These are phyloP conservation scores for Myioborus miniatus DNA, from an alignment of 2,797 vertebrate species.

Conservation along the genomic window DNA sequence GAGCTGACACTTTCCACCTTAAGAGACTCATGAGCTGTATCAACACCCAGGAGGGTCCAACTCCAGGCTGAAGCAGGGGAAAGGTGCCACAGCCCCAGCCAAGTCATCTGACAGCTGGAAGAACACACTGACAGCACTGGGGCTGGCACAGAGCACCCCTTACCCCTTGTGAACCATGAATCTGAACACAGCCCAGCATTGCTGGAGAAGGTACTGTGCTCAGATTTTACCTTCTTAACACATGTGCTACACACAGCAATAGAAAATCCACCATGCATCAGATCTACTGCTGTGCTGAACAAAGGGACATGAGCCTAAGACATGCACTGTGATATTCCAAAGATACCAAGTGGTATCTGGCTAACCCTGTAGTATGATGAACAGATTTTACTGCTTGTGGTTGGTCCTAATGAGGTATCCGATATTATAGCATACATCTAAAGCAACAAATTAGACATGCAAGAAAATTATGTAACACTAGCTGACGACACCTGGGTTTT, in stretches of 20 bases:
- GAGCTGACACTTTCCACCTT: not conserved
- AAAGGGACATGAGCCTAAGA: not conserved
- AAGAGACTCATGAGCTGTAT: not conserved
- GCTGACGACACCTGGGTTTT: not conserved
- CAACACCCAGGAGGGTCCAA: not conserved
- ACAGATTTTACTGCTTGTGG: not conserved
- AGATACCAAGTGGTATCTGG: not conserved
- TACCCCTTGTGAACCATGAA: not conserved
- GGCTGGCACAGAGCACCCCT: not conserved
- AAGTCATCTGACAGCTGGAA: not conserved
- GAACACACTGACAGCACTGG: fast-evolving
- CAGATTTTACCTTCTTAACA: not conserved
- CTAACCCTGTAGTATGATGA: fast-evolving
- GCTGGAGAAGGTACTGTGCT: not conserved
- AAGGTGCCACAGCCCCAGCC: not conserved
- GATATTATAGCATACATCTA: not conserved
- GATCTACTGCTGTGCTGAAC: not conserved
- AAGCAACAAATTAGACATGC: not conserved
- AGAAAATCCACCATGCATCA: not conserved
- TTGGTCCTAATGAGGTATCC: not conserved
- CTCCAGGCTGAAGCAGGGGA: not conserved
- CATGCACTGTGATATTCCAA: not conserved
- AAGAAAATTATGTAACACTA: not conserved
- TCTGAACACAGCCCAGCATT: not conserved
- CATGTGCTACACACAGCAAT: fast-evolving